These are phyloP conservation scores for Columba livia DNA, from an alignment of 2,113 vertebrate genomes.

Conservation along the genomic window DNA sequence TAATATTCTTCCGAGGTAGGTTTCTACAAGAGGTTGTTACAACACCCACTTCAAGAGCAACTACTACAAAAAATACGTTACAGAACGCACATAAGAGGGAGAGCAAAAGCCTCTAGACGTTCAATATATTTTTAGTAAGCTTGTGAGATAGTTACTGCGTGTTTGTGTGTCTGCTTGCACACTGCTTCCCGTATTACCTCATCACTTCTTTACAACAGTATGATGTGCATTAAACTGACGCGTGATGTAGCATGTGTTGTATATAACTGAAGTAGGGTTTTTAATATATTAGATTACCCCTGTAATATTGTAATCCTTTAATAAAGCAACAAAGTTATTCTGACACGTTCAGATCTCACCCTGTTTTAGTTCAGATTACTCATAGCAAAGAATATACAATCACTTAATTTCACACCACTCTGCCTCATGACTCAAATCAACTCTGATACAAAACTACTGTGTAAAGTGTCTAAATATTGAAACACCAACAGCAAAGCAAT, in stretches of 20 bases:
- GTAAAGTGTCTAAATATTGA: not conserved
- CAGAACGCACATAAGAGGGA: not conserved
- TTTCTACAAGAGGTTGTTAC: not conserved
- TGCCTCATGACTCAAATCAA: not conserved
- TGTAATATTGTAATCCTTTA: conserved; percentile 73
- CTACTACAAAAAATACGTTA: not conserved
- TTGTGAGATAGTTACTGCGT: conserved; percentile 10
- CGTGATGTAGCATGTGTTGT: conserved; percentile 71
- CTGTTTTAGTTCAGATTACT: not conserved
- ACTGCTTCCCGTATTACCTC: conserved; percentile 68
- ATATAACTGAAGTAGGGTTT: conserved; percentile 70
- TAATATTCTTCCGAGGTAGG: not conserved
- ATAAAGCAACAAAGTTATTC: conserved; percentile 72
- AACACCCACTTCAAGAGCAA: not conserved
- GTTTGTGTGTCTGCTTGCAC: conserved; percentile 8
- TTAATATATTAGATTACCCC: conserved; percentile 72
- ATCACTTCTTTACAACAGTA: conserved; percentile 64
- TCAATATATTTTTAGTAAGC: not conserved
- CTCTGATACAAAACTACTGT: fast-evolving
- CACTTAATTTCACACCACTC: not conserved
- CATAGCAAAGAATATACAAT: not conserved
- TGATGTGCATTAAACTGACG: conserved; percentile 45
- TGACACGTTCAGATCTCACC: conserved; percentile 16
- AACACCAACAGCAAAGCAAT: not conserved
- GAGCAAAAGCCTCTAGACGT: conserved; percentile 3